Evolutionary conservation across 2,888 invertebrate species (phyloP).

Genomic region (Digitonthophagus gazella): DNA sequence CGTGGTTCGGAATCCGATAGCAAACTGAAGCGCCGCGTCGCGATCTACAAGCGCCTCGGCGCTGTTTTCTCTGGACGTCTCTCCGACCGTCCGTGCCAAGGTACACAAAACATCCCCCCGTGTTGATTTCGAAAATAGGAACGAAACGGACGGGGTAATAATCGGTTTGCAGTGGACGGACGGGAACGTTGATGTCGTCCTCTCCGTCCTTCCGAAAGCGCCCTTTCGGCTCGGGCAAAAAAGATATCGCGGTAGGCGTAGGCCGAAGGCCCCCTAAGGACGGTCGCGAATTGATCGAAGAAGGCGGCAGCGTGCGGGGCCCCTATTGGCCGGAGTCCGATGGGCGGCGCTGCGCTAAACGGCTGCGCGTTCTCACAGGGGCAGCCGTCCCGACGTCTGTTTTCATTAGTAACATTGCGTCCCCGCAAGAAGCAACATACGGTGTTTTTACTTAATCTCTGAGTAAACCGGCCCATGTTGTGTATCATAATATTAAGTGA

Average conservation of each 20-base stretch:
- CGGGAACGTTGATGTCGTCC: slow-evolving; percentile 42
- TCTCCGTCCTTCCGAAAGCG: slow-evolving; percentile 24
- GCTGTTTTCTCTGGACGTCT: slow-evolving; percentile 46
- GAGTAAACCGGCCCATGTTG: slow-evolving; percentile 80
- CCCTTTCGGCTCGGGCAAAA: slow-evolving; percentile 37
- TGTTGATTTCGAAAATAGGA: slow-evolving; percentile 37
- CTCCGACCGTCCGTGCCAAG: slow-evolving; percentile 41
- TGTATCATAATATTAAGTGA: slow-evolving; percentile 74
- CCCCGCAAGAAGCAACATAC: slow-evolving; percentile 55
- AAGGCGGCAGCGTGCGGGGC: slow-evolving; percentile 36
- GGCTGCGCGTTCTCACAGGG: slow-evolving; percentile 32
- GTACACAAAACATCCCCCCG: slow-evolving; percentile 40
- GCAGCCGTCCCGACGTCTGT: slow-evolving; percentile 46
- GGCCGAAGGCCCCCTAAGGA: slow-evolving; percentile 6
- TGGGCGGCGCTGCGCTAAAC: slow-evolving; percentile 34
- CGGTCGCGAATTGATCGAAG: slow-evolving; percentile 33
- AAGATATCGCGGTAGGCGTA: slow-evolving; percentile 36
- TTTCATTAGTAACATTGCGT: slow-evolving; percentile 55
- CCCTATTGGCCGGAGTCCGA: slow-evolving; percentile 35
- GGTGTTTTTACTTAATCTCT: slow-evolving; percentile 61
- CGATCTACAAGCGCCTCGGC: slow-evolving; percentile 40
- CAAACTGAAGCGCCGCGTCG: slow-evolving; percentile 42
- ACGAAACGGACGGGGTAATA: slow-evolving; percentile 35
- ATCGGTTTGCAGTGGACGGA: slow-evolving; percentile 42
- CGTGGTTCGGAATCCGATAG: slow-evolving; percentile 29